phyloP scores from a whole-genome alignment of 2,113 vertebrate species.

The Oostethus manadensis region DNA sequence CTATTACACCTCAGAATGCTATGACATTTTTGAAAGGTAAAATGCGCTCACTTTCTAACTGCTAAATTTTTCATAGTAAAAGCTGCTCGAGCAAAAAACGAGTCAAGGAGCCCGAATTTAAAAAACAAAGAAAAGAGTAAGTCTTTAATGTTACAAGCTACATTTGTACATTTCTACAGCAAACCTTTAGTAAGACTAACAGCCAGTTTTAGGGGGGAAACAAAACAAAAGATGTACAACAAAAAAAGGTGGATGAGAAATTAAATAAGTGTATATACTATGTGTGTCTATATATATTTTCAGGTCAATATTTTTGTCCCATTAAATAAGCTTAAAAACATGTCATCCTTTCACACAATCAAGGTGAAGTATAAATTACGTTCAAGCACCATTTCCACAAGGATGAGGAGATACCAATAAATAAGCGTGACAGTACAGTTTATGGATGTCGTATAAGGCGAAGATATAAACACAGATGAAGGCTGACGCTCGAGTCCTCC shows the following conservation, averaged over 20 bases:
- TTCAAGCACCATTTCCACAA: constrained; percentile 76
- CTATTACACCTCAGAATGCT: no score
- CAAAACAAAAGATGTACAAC: constrained; percentile 35
- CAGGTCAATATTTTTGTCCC: constrained; percentile 46
- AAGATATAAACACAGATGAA: constrained; percentile 20
- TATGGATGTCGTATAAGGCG: constrained; percentile 44
- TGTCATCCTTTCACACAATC: constrained; percentile 62
- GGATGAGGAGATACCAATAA: constrained; percentile 73
- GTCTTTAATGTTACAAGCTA: constrained; percentile 70
- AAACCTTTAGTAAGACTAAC: constrained; percentile 63
- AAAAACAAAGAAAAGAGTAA: constrained; percentile 61
- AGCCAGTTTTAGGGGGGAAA: constrained; percentile 54
- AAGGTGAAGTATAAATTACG: constrained; percentile 72
- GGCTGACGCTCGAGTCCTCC: neutral
- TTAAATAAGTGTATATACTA: constrained; percentile 40
- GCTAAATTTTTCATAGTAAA: neutral
- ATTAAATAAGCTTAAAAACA: constrained; percentile 62
- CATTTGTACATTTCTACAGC: constrained; percentile 74
- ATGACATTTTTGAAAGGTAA: no score
- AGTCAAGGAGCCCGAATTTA: constrained; percentile 17
- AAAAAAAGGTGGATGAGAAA: constrained; percentile 46
- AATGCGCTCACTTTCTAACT: no score
- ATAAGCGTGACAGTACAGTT: constrained; percentile 62
- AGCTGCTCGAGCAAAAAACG: neutral
- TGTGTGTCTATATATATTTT: constrained; percentile 35